Conservation (phyloP, 2,797 vertebrate genomes). For the Gallinago nigripennis region DNA sequence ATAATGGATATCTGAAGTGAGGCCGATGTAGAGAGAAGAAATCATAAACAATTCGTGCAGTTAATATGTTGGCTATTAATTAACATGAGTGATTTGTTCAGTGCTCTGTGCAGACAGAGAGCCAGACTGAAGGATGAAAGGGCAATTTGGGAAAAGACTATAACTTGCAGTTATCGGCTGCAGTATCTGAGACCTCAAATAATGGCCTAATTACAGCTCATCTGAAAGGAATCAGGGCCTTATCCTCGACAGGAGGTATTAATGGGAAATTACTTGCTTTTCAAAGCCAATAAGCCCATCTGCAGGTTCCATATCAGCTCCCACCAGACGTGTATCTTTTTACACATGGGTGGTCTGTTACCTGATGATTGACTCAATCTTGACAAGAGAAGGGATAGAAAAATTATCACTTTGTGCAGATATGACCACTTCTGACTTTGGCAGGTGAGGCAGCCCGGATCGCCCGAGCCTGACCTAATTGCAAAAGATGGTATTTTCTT, state of each 20-base stretch:
- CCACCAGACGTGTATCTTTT: background rate
- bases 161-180: conserved; percentile 32
- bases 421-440: conserved; percentile 26
- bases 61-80: conserved; percentile 53
- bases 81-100: conserved; percentile 27
- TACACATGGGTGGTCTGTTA: conserved; percentile 44
- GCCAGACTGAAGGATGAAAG: conserved; percentile 39
- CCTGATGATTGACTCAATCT: conserved; percentile 49
- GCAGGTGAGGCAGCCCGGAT: background rate
- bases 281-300: conserved; percentile 16
- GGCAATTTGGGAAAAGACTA: conserved; percentile 8
- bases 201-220: conserved; percentile 31
- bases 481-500: background rate
- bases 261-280: conserved; percentile 40
- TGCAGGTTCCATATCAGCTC: conserved; percentile 35
- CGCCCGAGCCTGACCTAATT: background rate
- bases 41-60: conserved; percentile 19
- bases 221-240: conserved; percentile 19
- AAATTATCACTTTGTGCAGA: conserved; percentile 35
- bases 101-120: conserved; percentile 13
- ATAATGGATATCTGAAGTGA: conserved; percentile 13
- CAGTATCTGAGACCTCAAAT: conserved; percentile 22
- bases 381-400: conserved; percentile 47
- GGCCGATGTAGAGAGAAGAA: background rate
- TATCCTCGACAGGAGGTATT: conserved; percentile 18